Percentiles rank a stretch among this genome's conserved stretches.
Evolutionary conservation across 2,888 invertebrate species (phyloP).

Genomic region (Busseola fusca): DNA sequence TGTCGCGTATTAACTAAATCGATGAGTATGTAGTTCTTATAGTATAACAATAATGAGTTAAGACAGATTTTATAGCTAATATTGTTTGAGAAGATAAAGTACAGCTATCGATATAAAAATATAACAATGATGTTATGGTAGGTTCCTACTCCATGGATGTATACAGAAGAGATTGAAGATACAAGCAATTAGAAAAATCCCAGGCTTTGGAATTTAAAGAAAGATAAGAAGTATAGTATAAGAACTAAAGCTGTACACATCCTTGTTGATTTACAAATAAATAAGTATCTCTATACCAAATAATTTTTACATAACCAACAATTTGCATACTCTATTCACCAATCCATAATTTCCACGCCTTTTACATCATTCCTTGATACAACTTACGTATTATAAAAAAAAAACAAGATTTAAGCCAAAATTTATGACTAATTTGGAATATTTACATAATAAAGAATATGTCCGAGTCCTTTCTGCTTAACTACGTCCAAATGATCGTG

Average conservation of each 20-base stretch:
- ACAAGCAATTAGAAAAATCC: slow-evolving; percentile 13
- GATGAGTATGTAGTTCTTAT: slow-evolving; percentile 65
- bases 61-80: slow-evolving; percentile 68
- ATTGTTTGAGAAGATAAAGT: slow-evolving; percentile 60
- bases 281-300: slow-evolving; percentile 7
- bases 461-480: no score
- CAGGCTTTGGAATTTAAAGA: slow-evolving; percentile 16
- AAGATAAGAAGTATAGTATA: slow-evolving; percentile 7
- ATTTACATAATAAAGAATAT: slow-evolving; percentile 69
- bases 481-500: no score
- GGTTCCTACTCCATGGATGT: slow-evolving; percentile 19
- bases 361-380: slow-evolving; percentile 52
- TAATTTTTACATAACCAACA: slow-evolving; percentile 25
- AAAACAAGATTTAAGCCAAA: slow-evolving; percentile 52
- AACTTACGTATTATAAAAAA: slow-evolving; percentile 48
- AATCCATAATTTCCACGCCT: slow-evolving; percentile 13
- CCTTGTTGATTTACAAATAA: slow-evolving; percentile 21
- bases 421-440: slow-evolving; percentile 60
- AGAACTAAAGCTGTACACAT: slow-evolving; percentile 27
- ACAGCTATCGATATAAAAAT: slow-evolving; percentile 64
- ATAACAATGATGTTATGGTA: slow-evolving; percentile 51
- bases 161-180: slow-evolving; percentile 27
- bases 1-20: slow-evolving; percentile 63
- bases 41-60: slow-evolving; percentile 66
- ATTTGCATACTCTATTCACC: slow-evolving; percentile 13